These are phyloP conservation scores for Drosophila obscura DNA, from an alignment of 1,140 invertebrate species.

Conservation along the genomic window DNA sequence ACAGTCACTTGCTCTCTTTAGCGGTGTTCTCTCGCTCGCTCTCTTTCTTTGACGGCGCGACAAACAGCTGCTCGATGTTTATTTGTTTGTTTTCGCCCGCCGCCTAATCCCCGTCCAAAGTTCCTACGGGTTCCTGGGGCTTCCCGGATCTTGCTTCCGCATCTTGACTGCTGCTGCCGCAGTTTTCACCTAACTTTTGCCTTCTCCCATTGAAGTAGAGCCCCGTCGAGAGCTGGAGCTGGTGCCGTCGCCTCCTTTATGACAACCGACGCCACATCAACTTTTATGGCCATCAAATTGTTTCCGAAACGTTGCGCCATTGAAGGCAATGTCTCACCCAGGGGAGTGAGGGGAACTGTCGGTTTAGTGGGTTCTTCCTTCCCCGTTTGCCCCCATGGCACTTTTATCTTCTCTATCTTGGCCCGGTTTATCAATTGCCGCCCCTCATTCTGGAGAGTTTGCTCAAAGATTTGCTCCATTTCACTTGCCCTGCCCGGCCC, in stretches of 20 bases:
- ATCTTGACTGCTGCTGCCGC: slow-evolving; percentile 43
- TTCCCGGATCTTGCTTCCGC: slow-evolving; percentile 33
- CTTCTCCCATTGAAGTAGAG: slow-evolving; percentile 28
- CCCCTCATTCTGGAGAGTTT: slow-evolving; percentile 33
- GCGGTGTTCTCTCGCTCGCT: slow-evolving; percentile 2
- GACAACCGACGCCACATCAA: slow-evolving; percentile 66
- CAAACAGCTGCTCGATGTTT: slow-evolving; percentile 78
- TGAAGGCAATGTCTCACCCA: slow-evolving; percentile 35
- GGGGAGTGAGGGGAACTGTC: slow-evolving; percentile 3
- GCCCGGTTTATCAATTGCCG: slow-evolving; percentile 65
- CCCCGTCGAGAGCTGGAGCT: slow-evolving; percentile 41
- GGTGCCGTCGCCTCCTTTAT: slow-evolving; percentile 55
- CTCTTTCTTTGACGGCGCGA: slow-evolving; percentile 40
- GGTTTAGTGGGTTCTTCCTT: slow-evolving; percentile 15
- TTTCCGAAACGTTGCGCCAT: slow-evolving; percentile 76
- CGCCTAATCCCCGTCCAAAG: slow-evolving; percentile 31
- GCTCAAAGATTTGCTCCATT: slow-evolving; percentile 67
- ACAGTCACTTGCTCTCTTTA: too few relatives aligned
- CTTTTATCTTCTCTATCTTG: slow-evolving; percentile 37
- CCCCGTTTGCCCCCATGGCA: not conserved
- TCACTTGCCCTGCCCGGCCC: slow-evolving; percentile 27
- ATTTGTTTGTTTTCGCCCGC: slow-evolving; percentile 73
- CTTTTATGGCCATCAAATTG: slow-evolving; percentile 81
- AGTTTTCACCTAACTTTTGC: slow-evolving; percentile 47
- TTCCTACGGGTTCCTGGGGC: slow-evolving; percentile 10